These are phyloP conservation scores for Neodiprion pinetum DNA, from an alignment of 1,140 invertebrate genomes.

Conservation along the genomic window DNA sequence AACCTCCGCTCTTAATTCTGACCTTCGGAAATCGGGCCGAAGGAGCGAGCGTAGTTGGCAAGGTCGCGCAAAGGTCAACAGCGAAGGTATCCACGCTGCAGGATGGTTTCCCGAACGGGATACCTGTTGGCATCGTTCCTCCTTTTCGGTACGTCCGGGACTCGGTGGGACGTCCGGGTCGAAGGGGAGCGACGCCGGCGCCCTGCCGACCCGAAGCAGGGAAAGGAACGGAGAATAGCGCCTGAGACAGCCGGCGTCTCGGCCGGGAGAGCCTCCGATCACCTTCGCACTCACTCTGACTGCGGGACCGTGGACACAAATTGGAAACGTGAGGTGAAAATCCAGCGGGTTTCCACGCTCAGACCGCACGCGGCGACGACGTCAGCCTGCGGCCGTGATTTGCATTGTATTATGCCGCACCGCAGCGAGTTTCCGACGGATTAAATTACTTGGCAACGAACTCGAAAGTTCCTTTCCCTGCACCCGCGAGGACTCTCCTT, in stretches of 20 bases:
- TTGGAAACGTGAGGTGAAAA: conserved; percentile 43
- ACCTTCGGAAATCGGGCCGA: no score
- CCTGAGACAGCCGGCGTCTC: not conserved
- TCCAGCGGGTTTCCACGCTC: conserved; percentile 14
- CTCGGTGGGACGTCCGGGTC: not conserved
- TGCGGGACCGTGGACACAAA: conserved; percentile 34
- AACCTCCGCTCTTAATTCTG: no score
- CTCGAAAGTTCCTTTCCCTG: not conserved
- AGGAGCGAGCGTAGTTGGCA: not conserved
- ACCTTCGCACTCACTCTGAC: conserved; percentile 24
- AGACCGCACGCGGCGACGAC: not conserved
- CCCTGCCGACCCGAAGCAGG: not conserved
- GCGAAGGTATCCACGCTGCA: not conserved
- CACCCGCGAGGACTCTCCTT: no score
- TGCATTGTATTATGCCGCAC: conserved; percentile 4
- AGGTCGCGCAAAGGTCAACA: not conserved
- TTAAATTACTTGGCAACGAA: conserved; percentile 5
- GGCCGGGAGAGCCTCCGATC: conserved; percentile 22
- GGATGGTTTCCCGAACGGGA: conserved; percentile 15
- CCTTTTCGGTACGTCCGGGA: not conserved
- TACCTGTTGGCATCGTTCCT: conserved; percentile 12
- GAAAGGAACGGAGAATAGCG: not conserved
- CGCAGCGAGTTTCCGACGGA: not conserved
- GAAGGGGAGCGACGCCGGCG: conserved; percentile 10
- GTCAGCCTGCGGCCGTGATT: not conserved